Percentiles rank a stretch among this genome's conserved stretches.
phyloP scores from a whole-genome alignment of 2,888 invertebrate species.

The Hypomecis punctinalis region DNA sequence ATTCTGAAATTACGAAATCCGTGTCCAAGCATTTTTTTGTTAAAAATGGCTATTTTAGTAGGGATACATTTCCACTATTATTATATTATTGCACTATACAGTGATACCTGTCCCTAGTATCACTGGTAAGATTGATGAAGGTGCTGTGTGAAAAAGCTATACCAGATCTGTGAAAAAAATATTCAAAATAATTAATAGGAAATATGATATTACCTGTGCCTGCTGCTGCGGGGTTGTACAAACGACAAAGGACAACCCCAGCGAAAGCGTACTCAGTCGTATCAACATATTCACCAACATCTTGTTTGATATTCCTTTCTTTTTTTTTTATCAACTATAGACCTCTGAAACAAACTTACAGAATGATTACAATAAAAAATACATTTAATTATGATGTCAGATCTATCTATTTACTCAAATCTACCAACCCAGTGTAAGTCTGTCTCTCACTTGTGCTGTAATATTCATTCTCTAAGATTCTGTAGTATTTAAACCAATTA shows the following conservation, averaged over 20 bases:
- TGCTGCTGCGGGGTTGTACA: slow-evolving; percentile 60
- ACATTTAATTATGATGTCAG: neutral
- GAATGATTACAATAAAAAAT: neutral
- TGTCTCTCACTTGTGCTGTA: slow-evolving; percentile 12
- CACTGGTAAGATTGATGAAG: too few relatives aligned
- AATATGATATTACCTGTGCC: slow-evolving; percentile 60
- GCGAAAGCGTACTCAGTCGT: slow-evolving; percentile 54
- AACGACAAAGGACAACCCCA: slow-evolving; percentile 61
- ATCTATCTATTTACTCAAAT: neutral
- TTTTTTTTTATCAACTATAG: neutral
- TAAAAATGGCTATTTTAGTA: too few relatives aligned
- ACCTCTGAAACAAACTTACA: neutral
- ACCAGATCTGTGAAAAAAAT: neutral
- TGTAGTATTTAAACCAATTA: slow-evolving; percentile 33
- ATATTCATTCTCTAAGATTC: slow-evolving; percentile 29
- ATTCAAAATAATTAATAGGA: neutral
- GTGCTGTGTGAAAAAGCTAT: too few relatives aligned
- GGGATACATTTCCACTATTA: too few relatives aligned
- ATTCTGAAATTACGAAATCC: too few relatives aligned
- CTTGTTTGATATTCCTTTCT: neutral
- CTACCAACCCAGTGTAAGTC: slow-evolving; percentile 1
- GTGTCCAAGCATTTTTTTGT: too few relatives aligned
- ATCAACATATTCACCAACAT: slow-evolving; percentile 60
- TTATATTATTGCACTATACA: too few relatives aligned
- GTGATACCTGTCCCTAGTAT: too few relatives aligned